Evolutionary conservation across 2,113 vertebrate species (phyloP).

Genomic region (Lamprologus sp.): DNA sequence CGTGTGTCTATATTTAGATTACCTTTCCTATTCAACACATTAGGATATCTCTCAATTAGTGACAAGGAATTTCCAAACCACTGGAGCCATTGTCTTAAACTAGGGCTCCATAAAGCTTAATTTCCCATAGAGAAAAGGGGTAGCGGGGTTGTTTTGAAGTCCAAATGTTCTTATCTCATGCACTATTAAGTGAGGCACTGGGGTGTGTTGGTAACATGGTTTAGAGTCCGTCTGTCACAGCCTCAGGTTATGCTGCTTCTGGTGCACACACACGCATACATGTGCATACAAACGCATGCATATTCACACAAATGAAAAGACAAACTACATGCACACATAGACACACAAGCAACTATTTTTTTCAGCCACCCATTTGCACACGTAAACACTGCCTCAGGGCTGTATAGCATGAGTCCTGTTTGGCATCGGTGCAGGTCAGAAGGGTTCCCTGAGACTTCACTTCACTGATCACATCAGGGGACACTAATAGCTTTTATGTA

Average conservation of each 20-base stretch:
- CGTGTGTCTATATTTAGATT: background rate
- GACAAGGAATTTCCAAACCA: constrained; percentile 14
- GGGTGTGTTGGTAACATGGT: constrained; percentile 60
- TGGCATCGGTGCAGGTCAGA: constrained; percentile 42
- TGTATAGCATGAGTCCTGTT: constrained; percentile 9
- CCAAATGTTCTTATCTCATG: constrained; percentile 73
- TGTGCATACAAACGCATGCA: background rate
- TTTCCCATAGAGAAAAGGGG: constrained; percentile 48
- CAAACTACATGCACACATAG: background rate
- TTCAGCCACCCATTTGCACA: constrained; percentile 36
- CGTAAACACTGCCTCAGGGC: constrained; percentile 34
- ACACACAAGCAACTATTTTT: constrained; percentile 1
- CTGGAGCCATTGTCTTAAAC: constrained; percentile 40
- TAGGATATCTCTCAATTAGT: background rate
- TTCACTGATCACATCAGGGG: background rate
- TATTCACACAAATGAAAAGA: constrained; percentile 21
- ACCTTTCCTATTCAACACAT: background rate
- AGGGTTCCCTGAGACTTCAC: constrained; percentile 42
- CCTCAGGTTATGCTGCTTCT: constrained; percentile 41
- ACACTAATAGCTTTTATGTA: constrained; percentile 10
- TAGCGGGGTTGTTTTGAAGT: constrained; percentile 40
- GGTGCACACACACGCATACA: background rate
- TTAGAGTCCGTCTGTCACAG: constrained; percentile 64
- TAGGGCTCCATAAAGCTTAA: constrained; percentile 52
- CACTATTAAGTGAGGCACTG: constrained; percentile 69